phyloP scores from a whole-genome alignment of 2,113 vertebrate genomes.

The Melanerpes formicivorus region DNA sequence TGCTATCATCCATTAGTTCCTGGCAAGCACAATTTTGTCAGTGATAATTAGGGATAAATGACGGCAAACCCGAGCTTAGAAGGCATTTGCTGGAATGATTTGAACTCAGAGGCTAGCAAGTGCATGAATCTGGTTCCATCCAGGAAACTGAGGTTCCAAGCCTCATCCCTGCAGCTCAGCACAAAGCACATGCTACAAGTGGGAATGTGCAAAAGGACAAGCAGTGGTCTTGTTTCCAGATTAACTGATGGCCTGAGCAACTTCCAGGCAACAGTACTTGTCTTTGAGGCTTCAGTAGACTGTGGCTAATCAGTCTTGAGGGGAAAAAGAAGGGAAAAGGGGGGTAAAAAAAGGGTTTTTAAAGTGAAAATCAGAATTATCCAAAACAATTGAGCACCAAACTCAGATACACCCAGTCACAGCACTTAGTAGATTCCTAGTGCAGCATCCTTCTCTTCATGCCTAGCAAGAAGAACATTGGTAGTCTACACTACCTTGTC shows the following conservation, averaged over 20 bases:
- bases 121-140: not conserved
- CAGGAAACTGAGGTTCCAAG: not conserved
- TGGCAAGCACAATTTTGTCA: not conserved
- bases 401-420: not conserved
- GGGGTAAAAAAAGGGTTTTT: not conserved
- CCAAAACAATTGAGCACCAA: not conserved
- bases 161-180: not conserved
- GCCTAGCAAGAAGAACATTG: not conserved
- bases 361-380: not conserved
- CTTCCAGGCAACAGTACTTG: not conserved
- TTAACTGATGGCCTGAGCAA: not conserved
- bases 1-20: not conserved
- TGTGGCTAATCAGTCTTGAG: not conserved
- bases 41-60: not conserved
- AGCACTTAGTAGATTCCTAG: not conserved
- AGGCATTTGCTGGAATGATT: not conserved
- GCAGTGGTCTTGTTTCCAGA: not conserved
- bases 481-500: not conserved
- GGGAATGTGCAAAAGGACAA: not conserved
- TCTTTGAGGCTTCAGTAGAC: not conserved
- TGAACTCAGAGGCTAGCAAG: not conserved
- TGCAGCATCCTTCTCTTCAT: fast-evolving
- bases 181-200: not conserved
- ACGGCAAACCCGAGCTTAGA: not conserved
- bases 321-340: no score